Evolutionary conservation across 2,113 vertebrate genomes (phyloP).

Genomic region (Calidris pugnax): DNA sequence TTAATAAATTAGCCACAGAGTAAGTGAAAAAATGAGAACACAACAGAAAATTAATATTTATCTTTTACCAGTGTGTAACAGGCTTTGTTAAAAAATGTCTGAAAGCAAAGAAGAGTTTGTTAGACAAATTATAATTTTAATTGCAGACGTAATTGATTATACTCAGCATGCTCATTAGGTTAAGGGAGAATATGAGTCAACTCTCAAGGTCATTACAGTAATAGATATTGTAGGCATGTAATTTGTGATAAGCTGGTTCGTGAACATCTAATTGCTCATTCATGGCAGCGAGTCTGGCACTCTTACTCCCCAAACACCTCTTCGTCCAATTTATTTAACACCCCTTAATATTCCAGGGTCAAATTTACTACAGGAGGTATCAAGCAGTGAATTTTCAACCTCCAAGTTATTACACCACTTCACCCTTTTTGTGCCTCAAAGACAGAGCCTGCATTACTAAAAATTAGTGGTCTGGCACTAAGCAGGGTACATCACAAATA

Average conservation of each 20-base stretch:
- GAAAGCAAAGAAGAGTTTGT: conserved; percentile 53
- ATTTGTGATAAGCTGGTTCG: conserved; percentile 71
- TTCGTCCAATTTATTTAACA: conserved; percentile 61
- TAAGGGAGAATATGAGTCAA: conserved; percentile 72
- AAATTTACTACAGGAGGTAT: conserved; percentile 51
- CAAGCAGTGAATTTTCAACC: conserved; percentile 57
- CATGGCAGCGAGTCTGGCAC: conserved; percentile 59
- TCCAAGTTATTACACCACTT: conserved; percentile 27
- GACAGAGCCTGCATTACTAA: conserved; percentile 20
- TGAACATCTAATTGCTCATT: conserved; percentile 76
- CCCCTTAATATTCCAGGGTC: conserved; percentile 64
- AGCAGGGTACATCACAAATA: conserved; percentile 7
- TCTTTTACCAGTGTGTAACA: conserved; percentile 7
- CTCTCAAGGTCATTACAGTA: conserved; percentile 80
- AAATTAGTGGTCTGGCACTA: conserved; percentile 44
- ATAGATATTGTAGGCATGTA: conserved; percentile 71
- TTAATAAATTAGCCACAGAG: conserved; percentile 64
- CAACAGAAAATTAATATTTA: conserved; percentile 56
- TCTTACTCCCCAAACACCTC: conserved; percentile 68
- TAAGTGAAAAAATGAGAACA: background rate
- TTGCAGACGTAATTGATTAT: conserved; percentile 80
- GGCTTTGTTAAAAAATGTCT: conserved; percentile 45
- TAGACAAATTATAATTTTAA: conserved; percentile 80
- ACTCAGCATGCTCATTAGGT: conserved; percentile 74
- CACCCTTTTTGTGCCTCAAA: conserved; percentile 39